Evolutionary conservation across 2,797 vertebrate species (phyloP).

Genomic region (Holocentrus rufus): DNA sequence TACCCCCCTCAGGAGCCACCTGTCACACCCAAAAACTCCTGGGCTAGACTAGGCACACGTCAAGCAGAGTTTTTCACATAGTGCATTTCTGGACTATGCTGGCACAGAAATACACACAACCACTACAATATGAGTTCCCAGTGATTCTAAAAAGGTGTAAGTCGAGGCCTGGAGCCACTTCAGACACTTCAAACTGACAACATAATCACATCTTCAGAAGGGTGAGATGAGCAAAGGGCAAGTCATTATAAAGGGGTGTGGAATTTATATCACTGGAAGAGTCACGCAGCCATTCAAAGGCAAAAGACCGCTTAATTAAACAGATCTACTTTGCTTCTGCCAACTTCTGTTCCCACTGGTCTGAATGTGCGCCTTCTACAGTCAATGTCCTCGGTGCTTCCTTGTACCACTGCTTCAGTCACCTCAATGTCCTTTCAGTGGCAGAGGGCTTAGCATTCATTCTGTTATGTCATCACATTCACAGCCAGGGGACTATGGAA

Average conservation of each 20-base stretch:
- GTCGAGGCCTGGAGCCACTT: neutral
- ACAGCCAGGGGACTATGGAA: constrained; percentile 30
- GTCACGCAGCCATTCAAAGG: neutral
- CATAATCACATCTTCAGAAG: neutral
- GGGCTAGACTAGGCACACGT: neutral
- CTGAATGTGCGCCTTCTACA: neutral
- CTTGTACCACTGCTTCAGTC: neutral
- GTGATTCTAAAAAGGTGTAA: neutral
- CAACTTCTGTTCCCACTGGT: too few species aligned
- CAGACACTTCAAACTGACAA: neutral
- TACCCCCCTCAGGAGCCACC: neutral
- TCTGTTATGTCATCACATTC: constrained; percentile 46
- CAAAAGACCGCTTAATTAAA: neutral
- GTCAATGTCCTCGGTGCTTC: neutral
- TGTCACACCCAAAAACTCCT: neutral
- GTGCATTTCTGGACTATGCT: neutral
- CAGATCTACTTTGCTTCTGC: neutral
- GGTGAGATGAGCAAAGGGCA: neutral
- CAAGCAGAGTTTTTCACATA: neutral
- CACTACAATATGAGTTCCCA: neutral
- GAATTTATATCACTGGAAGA: neutral
- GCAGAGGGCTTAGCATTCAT: constrained; percentile 31
- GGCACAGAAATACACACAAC: too few species aligned
- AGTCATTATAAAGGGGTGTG: neutral
- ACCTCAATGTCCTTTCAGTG: constrained; percentile 18